Evolutionary conservation across 2,797 vertebrate species (phyloP).

Genomic region (Eulemur mongoz): DNA sequence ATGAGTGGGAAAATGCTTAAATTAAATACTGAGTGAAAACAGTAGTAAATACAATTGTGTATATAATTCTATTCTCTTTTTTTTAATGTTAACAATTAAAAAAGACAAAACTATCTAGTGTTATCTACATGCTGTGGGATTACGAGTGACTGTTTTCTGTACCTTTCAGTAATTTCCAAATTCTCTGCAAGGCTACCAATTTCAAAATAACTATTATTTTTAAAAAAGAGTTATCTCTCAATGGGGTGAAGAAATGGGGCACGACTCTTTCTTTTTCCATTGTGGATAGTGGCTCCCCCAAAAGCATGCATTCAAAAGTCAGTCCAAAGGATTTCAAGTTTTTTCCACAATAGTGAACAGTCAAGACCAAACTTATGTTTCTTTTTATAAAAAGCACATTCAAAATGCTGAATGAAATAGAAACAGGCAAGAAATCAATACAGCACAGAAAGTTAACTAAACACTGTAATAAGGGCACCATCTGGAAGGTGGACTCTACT

Average conservation of each 20-base stretch:
- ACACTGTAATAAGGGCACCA: neutral
- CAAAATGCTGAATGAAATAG: conserved; percentile 3
- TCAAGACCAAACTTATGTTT: conserved; percentile 26
- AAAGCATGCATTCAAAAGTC: conserved; percentile 20
- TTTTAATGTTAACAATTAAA: neutral
- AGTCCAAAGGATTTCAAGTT: neutral
- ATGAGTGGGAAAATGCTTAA: neutral
- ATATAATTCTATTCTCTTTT: neutral
- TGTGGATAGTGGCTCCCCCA: neutral
- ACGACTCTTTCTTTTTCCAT: neutral
- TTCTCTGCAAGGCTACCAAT: neutral
- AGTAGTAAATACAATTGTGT: neutral
- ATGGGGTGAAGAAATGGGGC: neutral
- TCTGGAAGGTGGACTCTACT: neutral
- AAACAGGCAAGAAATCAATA: conserved; percentile 32
- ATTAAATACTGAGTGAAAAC: conserved; percentile 30
- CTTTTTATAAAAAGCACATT: neutral
- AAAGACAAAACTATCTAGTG: neutral
- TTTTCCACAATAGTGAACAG: conserved; percentile 10
- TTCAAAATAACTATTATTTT: conserved; percentile 12
- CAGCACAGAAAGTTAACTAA: neutral
- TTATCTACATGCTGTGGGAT: neutral
- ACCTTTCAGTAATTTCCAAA: neutral
- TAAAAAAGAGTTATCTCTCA: neutral
- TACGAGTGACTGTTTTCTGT: neutral